A percentile compares a stretch with the other conserved stretches of the same genome.
phyloP scores from a whole-genome alignment of 2,888 invertebrate genomes.

The Gonocerus acuteangulatus region DNA sequence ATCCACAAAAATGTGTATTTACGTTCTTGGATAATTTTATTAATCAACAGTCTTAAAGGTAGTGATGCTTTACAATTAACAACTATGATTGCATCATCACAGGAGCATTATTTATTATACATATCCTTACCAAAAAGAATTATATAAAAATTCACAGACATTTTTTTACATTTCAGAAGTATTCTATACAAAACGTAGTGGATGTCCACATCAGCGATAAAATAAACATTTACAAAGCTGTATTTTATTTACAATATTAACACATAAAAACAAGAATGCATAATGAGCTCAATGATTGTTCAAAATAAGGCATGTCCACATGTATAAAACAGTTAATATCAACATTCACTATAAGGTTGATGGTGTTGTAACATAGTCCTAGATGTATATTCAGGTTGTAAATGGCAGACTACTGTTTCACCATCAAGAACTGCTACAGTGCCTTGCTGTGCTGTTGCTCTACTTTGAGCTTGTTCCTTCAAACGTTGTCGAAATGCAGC shows the following conservation, averaged over 20 bases:
- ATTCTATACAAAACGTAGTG: slow-evolving; percentile 32
- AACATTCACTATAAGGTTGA: slow-evolving; percentile 57
- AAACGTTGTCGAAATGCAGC: slow-evolving; percentile 48
- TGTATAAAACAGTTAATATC: slow-evolving; percentile 36
- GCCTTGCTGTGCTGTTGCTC: slow-evolving; percentile 32
- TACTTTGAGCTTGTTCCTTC: slow-evolving; percentile 46
- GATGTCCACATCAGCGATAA: slow-evolving; percentile 28
- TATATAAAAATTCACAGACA: slow-evolving; percentile 33
- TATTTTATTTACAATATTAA: slow-evolving; percentile 36
- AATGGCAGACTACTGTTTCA: slow-evolving; percentile 76
- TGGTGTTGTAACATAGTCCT: slow-evolving; percentile 46
- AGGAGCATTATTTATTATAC: slow-evolving; percentile 36
- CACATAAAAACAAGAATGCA: slow-evolving; percentile 29
- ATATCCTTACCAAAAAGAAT: slow-evolving; percentile 34
- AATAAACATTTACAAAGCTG: slow-evolving; percentile 35
- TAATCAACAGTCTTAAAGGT: slow-evolving; percentile 37
- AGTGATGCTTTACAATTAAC: slow-evolving; percentile 36
- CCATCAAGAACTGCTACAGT: slow-evolving; percentile 73
- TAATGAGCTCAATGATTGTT: slow-evolving; percentile 19
- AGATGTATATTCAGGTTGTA: slow-evolving; percentile 56
- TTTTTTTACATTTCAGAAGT: slow-evolving; percentile 29
- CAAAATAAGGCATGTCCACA: slow-evolving; percentile 27
- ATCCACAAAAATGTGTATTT: slow-evolving; percentile 2
- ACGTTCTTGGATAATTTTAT: slow-evolving; percentile 30
- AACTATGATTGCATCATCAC: slow-evolving; percentile 38